phyloP scores from a whole-genome alignment of 2,113 vertebrate species.

The Trogon melanurus region DNA sequence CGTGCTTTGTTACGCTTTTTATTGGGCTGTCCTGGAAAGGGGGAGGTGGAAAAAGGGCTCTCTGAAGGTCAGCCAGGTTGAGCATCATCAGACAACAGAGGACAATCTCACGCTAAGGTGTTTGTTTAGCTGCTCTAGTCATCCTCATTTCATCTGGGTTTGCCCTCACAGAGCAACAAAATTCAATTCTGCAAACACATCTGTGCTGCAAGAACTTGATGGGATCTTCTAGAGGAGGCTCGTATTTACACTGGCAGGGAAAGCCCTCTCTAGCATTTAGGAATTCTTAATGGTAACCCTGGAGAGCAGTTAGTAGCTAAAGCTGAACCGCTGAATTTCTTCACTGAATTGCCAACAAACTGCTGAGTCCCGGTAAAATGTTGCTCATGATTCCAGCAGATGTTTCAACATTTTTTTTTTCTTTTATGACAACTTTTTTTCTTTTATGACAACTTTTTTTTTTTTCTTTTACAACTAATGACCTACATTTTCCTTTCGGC shows the following conservation, averaged over 20 bases:
- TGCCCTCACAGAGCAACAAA: background rate
- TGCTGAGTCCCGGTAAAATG: background rate
- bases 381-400: constrained; percentile 10
- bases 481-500: constrained; percentile 17
- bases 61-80: background rate
- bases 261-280: background rate
- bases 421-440: background rate
- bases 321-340: background rate
- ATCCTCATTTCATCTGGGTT: background rate
- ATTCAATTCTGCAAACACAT: background rate
- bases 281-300: background rate
- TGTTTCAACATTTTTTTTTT: background rate
- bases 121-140: background rate
- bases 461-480: background rate
- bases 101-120: background rate
- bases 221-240: background rate
- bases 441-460: background rate
- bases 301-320: background rate
- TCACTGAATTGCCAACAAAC: background rate
- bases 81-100: background rate
- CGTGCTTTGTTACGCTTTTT: background rate
- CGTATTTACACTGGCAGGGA: background rate
- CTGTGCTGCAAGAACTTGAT: background rate
- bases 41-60: background rate
- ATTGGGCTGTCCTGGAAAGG: background rate